Evolutionary conservation across 2,888 invertebrate genomes (phyloP).

Genomic region (Luperina nickerlii): DNA sequence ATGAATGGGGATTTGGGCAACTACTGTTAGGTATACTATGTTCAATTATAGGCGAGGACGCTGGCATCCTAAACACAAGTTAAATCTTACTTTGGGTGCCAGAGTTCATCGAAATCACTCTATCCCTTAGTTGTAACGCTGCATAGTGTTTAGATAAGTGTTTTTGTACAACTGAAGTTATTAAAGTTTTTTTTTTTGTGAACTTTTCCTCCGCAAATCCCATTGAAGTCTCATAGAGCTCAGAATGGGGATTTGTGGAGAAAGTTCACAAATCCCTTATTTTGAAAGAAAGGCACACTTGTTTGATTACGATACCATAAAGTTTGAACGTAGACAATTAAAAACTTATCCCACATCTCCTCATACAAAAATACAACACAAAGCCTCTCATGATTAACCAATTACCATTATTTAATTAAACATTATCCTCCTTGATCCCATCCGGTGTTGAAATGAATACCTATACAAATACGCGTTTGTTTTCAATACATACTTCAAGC

Average conservation of each 20-base stretch:
- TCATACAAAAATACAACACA: neutral
- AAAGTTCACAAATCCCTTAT: neutral
- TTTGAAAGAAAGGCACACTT: neutral
- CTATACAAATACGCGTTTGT: slow-evolving; percentile 47
- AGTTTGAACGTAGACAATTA: neutral
- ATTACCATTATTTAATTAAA: slow-evolving; percentile 31
- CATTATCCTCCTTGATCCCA: slow-evolving; percentile 1
- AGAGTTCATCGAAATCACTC: no score
- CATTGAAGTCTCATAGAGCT: neutral
- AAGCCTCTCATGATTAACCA: neutral
- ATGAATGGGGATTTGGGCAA: neutral
- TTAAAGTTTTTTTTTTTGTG: neutral
- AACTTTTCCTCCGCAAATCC: neutral
- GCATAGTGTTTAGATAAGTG: no score
- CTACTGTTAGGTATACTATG: no score
- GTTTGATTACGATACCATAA: neutral
- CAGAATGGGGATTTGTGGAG: neutral
- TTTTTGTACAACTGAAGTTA: no score
- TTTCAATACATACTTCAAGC: slow-evolving; percentile 42
- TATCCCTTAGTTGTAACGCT: no score
- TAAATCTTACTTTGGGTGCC: no score
- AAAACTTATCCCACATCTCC: neutral
- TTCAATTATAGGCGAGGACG: no score
- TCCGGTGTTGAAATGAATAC: slow-evolving; percentile 42
- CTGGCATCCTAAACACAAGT: no score